Evolutionary conservation across 1,140 invertebrate species (phyloP).

Genomic region (Bombus soroeensis): DNA sequence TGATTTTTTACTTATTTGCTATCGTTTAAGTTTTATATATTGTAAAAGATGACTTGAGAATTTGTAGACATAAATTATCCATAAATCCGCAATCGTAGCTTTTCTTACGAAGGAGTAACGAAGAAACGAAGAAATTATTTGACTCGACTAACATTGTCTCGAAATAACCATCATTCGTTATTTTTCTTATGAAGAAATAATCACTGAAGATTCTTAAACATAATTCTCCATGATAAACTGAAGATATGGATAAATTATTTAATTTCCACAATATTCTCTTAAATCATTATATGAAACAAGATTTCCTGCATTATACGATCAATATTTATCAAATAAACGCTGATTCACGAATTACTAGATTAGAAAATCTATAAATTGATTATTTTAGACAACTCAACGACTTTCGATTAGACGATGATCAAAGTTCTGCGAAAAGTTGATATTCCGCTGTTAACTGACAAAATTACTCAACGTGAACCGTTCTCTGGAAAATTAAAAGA

Average conservation of each 20-base stretch:
- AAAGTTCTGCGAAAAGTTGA: background rate
- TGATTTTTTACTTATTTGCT: no score
- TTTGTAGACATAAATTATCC: no score
- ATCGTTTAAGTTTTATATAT: no score
- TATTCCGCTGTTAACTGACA: background rate
- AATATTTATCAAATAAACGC: background rate
- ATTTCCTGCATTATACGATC: background rate
- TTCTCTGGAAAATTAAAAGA: background rate
- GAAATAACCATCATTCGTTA: no score
- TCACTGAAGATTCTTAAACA: background rate
- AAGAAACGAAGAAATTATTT: no score
- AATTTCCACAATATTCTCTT: background rate
- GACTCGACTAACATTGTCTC: no score
- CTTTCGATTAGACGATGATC: background rate
- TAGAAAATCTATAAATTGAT: background rate
- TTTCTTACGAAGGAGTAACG: no score
- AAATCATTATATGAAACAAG: background rate
- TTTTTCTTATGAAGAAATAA: no score
- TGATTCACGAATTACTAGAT: no score
- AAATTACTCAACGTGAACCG: no score
- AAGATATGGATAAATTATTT: background rate
- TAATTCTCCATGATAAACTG: background rate
- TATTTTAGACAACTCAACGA: background rate
- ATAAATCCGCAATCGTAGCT: no score
- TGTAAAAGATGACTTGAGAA: no score